Percentiles rank a stretch among this genome's conserved stretches.
Conservation (phyloP, 2,888 invertebrate genomes). For the Trilocha varians region DNA sequence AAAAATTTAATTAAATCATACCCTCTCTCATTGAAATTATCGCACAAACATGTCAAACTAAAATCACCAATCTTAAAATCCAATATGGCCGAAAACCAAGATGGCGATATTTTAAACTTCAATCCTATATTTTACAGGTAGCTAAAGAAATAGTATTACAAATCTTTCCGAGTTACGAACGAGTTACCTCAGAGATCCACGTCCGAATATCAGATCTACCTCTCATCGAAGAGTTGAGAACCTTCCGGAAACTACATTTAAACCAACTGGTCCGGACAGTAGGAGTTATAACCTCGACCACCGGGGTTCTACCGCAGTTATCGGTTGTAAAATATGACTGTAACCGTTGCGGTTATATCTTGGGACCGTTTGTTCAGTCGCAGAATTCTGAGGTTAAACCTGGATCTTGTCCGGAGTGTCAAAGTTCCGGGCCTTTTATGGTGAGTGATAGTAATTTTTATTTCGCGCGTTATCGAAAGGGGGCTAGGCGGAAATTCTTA, state of each 20-base stretch:
- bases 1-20: too few relatives aligned
- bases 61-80: too few relatives aligned
- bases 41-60: too few relatives aligned
- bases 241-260: constrained; percentile 89
- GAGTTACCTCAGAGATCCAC: constrained; percentile 94
- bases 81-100: too few relatives aligned
- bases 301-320: constrained; percentile 95
- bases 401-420: constrained; percentile 98
- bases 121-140: constrained; percentile 55
- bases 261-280: constrained; percentile 91
- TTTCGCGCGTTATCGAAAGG: too few relatives aligned
- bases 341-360: constrained; percentile 92
- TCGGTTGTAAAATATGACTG: constrained; percentile 98
- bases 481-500: too few relatives aligned
- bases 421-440: constrained; percentile 95
- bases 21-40: too few relatives aligned
- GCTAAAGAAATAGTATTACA: constrained; percentile 93
- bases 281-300: constrained; percentile 97
- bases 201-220: constrained; percentile 96
- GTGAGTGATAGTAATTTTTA: constrained; percentile 53
- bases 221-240: constrained; percentile 94
- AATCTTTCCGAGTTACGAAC: constrained; percentile 96
- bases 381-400: constrained; percentile 96
- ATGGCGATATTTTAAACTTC: too few relatives aligned
- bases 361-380: constrained; percentile 97